Conservation (phyloP, 2,888 invertebrate species). For the Volucella bombylans region DNA sequence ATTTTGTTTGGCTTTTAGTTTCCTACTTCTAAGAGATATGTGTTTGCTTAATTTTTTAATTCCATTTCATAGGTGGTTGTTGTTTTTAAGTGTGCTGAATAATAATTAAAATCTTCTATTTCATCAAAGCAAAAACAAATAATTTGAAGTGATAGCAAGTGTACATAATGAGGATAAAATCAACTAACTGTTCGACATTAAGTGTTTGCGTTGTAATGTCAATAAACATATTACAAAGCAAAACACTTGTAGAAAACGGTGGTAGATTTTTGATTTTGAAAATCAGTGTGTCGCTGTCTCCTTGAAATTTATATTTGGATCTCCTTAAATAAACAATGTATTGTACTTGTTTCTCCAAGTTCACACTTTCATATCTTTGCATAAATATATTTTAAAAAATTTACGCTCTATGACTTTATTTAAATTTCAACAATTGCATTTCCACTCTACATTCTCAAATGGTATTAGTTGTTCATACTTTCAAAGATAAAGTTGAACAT, state of each 20-base stretch:
- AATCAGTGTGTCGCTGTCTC: too few species aligned
- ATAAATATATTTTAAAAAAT: too few species aligned
- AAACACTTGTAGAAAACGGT: too few species aligned
- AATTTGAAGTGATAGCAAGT: not conserved
- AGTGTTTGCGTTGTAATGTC: too few species aligned
- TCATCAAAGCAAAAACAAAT: not conserved
- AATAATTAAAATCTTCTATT: not conserved
- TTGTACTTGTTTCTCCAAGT: too few species aligned
- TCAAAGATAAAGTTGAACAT: conserved; percentile 27
- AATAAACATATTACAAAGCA: too few species aligned
- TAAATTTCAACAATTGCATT: not conserved
- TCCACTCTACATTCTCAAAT: conserved; percentile 10
- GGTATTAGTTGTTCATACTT: conserved; percentile 5
- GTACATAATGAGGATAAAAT: too few species aligned
- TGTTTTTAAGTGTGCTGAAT: not conserved
- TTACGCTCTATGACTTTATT: not conserved
- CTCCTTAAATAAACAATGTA: too few species aligned
- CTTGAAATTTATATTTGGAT: too few species aligned
- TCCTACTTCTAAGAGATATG: conserved; percentile 58
- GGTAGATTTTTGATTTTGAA: too few species aligned
- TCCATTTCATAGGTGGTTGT: conserved; percentile 50
- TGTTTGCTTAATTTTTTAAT: conserved; percentile 37
- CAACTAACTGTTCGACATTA: too few species aligned
- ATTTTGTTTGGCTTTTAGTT: conserved; percentile 30
- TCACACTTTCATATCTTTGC: too few species aligned